A percentile compares a stretch with the other conserved stretches of the same genome.
These are phyloP conservation scores for Conops quadrifasciatus DNA, from an alignment of 2,888 invertebrate species.

Conservation along the genomic window DNA sequence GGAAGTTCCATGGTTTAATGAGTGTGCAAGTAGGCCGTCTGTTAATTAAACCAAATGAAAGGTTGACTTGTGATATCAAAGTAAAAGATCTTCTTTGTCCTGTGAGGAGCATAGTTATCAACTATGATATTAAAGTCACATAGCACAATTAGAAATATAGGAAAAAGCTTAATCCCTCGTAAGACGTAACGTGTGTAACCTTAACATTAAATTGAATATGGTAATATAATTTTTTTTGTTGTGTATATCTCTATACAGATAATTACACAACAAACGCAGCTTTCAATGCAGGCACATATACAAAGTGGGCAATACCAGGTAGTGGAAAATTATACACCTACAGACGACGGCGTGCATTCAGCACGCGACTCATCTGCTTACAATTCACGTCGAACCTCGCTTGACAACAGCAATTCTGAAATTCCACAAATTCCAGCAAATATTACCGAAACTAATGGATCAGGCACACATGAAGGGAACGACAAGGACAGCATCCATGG, in stretches of 20 bases:
- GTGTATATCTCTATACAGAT: conserved; percentile 39
- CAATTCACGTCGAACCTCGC: conserved; percentile 62
- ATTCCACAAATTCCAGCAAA: conserved; percentile 55
- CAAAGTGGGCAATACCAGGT: conserved; percentile 40
- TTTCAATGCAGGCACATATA: background rate
- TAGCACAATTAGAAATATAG: too few species aligned
- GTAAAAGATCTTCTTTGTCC: too few species aligned
- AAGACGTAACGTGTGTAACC: too few species aligned
- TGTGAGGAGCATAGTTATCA: too few species aligned
- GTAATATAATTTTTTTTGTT: conserved; percentile 1
- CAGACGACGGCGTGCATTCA: conserved; percentile 49
- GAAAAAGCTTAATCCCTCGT: too few species aligned
- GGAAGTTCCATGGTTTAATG: too few species aligned
- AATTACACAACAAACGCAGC: conserved; percentile 41
- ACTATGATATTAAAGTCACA: too few species aligned
- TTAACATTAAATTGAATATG: too few species aligned
- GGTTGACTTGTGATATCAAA: too few species aligned
- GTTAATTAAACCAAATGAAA: too few species aligned
- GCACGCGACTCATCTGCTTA: conserved; percentile 60
- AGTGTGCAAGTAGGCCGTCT: too few species aligned
- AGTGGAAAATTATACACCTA: conserved; percentile 54
- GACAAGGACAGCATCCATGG: conserved; percentile 20
- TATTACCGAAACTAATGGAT: conserved; percentile 51
- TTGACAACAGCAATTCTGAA: conserved; percentile 60
- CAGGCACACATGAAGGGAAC: conserved; percentile 38